Evolutionary conservation across 1,140 invertebrate genomes (phyloP), one percentile per base, ranked within the genome.

Genomic region (Eumaeus atala): DNA sequence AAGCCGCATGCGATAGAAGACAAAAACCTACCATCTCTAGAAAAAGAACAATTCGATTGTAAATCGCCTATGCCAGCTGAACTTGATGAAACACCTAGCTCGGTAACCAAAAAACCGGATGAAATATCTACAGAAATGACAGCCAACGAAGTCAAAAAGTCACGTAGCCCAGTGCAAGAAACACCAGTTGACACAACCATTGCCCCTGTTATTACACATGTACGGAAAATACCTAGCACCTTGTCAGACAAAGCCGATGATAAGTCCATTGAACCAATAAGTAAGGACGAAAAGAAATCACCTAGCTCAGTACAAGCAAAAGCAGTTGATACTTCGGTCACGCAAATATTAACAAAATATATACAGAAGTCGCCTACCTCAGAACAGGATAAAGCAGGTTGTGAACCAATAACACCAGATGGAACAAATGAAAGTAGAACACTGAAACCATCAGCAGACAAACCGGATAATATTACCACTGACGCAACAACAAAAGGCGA

Each of bases 61-160:
- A 52, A 56, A 17, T 37, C 14, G 11, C 17, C 16, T 12, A 57
- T 49, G 9, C 62, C 55, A 7, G 12, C 36, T 3, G 28, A 58
- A 17, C 10, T 34, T 3, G 55, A 64, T 2, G 63, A 66, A 47
- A 17, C 34, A 0, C 18, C 48, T 8, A 63, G 59, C 14, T 62
- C 59, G 3, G 3, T 28, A 17, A 18, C 38, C 1, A 33, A 48
- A 17, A 12, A 53, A 50, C 11, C 4, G 33, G 37, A 44, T 5
- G 47, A 54, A 9, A 47, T 21, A 8, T 1, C 34, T 3, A n/a
- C 16, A 1, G 9, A 52, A 35, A 34, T 35, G 11, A 36, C 21
- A 10, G n/a, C 48, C 0, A 9, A 48, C 49, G 12, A 54, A 40
- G 59, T 40, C 9, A 5, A 16, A 14, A 52, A 44, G 50, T 48